Conservation (phyloP, 2,888 invertebrate species). For the Eledona agricola region DNA sequence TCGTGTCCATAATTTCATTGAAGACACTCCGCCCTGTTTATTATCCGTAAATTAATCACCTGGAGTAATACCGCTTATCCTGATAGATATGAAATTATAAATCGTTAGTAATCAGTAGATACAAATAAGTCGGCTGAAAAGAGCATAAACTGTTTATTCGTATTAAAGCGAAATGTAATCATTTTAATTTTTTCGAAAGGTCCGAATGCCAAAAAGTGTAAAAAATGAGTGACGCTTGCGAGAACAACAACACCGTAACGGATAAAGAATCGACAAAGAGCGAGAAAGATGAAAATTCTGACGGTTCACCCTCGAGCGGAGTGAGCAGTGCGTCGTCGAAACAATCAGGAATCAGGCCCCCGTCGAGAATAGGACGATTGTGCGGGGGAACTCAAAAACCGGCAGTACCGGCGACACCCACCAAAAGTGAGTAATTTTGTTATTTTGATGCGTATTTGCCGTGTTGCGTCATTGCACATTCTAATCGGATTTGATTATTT, state of each 20-base stretch:
- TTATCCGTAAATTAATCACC: too few species aligned
- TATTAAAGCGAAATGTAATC: too few species aligned
- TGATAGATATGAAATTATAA: too few species aligned
- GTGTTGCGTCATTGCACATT: too few species aligned
- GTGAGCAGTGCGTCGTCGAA: conserved; percentile 52
- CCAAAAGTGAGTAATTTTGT: conserved; percentile 57
- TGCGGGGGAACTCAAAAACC: conserved; percentile 73
- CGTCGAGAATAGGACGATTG: conserved; percentile 74
- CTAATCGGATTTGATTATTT: conserved; percentile 7
- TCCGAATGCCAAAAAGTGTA: not conserved
- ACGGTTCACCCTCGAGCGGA: conserved; percentile 28
- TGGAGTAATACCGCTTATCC: too few species aligned
- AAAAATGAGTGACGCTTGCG: conserved; percentile 4
- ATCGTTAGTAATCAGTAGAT: too few species aligned
- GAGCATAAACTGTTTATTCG: too few species aligned
- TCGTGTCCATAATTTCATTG: too few species aligned
- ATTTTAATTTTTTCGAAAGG: too few species aligned
- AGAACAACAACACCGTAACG: conserved; percentile 2
- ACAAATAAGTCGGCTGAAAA: too few species aligned
- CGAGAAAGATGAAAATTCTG: conserved; percentile 20
- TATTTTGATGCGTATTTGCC: conserved; percentile 22
- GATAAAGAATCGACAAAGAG: conserved; percentile 5
- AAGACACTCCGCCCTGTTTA: too few species aligned
- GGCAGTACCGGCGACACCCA: conserved; percentile 68
- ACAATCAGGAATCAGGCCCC: conserved; percentile 71